A percentile compares a stretch with the other conserved stretches of the same genome.
Evolutionary conservation across 2,888 invertebrate species (phyloP).

Genomic region (Brachypalpus laphriformis): DNA sequence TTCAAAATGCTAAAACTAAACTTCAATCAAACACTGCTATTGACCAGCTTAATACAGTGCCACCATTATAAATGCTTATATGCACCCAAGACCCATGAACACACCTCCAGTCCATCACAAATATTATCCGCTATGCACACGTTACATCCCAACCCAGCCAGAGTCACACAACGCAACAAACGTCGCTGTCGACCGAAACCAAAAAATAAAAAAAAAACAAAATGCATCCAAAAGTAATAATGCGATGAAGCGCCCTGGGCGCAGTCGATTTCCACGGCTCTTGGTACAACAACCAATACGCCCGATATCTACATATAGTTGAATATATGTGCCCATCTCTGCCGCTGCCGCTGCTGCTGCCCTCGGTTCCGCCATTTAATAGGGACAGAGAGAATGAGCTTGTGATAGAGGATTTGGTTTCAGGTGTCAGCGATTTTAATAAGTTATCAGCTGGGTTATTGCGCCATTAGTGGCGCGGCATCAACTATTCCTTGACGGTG

Average conservation of each 20-base stretch:
- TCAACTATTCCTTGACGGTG: constrained; percentile 23
- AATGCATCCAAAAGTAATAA: constrained; percentile 70
- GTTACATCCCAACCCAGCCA: constrained; percentile 18
- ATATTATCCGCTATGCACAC: constrained; percentile 62
- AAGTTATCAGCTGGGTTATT: constrained; percentile 75
- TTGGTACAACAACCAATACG: constrained; percentile 41
- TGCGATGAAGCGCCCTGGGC: constrained; percentile 51
- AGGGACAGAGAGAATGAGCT: constrained; percentile 43
- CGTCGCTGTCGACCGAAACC: background rate
- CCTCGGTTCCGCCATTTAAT: constrained; percentile 20
- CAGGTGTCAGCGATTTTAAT: constrained; percentile 79
- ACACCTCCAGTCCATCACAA: constrained; percentile 66
- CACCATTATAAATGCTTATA: constrained; percentile 66
- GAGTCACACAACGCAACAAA: background rate
- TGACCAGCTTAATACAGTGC: constrained; percentile 59
- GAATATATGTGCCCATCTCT: background rate
- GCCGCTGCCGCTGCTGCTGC: background rate
- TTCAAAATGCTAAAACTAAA: constrained; percentile 63
- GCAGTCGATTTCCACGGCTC: constrained; percentile 57
- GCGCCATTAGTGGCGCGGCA: constrained; percentile 60
- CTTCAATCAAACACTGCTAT: constrained; percentile 65
- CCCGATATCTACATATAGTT: constrained; percentile 47
- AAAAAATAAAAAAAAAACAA: constrained; percentile 32
- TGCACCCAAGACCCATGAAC: constrained; percentile 41
- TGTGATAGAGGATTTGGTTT: constrained; percentile 78